Percentiles rank a stretch among this genome's conserved stretches.
phyloP scores from a whole-genome alignment of 35 echinoderm and acorn worm species.

The Strongylocentrotus purpuratus region DNA sequence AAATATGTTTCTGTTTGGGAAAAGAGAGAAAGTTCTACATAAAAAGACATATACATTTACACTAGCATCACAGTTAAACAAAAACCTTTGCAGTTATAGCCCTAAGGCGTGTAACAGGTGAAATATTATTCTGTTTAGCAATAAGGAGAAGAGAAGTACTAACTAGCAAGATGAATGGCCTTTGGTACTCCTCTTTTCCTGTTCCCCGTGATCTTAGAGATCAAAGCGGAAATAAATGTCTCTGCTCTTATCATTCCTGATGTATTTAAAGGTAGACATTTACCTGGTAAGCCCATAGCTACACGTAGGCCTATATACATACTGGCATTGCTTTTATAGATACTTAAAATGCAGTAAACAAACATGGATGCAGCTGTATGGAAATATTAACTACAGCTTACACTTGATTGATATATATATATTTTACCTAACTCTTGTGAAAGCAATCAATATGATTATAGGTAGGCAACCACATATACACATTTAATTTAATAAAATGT shows the following conservation, averaged over 20 bases:
- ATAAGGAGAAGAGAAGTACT: not conserved
- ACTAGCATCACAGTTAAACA: not conserved
- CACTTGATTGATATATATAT: not conserved
- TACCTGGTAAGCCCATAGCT: not conserved
- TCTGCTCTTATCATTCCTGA: not conserved
- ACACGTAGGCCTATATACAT: not conserved
- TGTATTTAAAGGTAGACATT: not conserved
- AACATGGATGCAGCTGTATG: not conserved
- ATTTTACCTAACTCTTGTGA: not conserved
- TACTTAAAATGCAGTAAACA: not conserved
- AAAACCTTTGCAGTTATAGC: not conserved
- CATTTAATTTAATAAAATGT: too few relatives aligned
- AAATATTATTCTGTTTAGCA: not conserved
- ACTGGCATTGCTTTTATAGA: not conserved
- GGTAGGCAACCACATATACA: too few relatives aligned
- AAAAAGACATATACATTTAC: too few relatives aligned
- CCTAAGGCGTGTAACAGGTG: not conserved
- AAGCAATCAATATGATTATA: too few relatives aligned
- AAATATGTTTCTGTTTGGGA: too few relatives aligned
- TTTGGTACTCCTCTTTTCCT: not conserved
- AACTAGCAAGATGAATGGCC: not conserved
- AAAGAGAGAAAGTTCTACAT: too few relatives aligned
- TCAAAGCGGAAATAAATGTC: constrained; percentile 11
- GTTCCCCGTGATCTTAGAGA: not conserved
- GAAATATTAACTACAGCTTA: not conserved